Conservation (phyloP, 2,113 vertebrate species). For the Cyanistes caeruleus region DNA sequence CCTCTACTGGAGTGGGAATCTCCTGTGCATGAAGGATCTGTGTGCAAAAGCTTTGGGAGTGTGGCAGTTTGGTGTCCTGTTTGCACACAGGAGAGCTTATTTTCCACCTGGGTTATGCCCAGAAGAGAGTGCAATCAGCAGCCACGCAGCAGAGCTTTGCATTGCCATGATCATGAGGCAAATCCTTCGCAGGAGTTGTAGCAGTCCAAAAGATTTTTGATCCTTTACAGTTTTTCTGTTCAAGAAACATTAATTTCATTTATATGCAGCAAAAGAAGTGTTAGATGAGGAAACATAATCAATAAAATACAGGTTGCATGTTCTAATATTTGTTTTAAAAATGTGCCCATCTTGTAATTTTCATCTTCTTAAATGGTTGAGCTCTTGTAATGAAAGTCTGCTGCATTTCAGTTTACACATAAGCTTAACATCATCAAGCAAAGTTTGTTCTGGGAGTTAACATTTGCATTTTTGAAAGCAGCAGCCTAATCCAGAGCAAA, state of each 20-base stretch:
- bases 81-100: background rate
- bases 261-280: background rate
- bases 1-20: background rate
- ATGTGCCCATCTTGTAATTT: conserved; percentile 26
- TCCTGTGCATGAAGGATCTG: background rate
- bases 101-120: background rate
- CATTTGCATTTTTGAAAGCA: conserved; percentile 64
- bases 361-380: conserved; percentile 47
- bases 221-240: background rate
- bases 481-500: conserved; percentile 37
- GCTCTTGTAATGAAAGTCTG: conserved; percentile 39
- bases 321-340: conserved; percentile 47
- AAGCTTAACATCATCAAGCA: conserved; percentile 52
- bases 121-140: background rate
- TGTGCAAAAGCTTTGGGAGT: background rate
- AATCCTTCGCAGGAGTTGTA: background rate
- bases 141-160: background rate
- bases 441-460: conserved; percentile 56
- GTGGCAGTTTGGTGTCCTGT: background rate
- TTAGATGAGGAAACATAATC: background rate
- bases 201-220: background rate
- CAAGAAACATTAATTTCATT: background rate
- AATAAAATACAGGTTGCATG: conserved; percentile 14
- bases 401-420: conserved; percentile 55
- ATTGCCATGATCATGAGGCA: background rate